phyloP scores from a whole-genome alignment of 2,888 invertebrate genomes.

The Epistrophe grossulariae region DNA sequence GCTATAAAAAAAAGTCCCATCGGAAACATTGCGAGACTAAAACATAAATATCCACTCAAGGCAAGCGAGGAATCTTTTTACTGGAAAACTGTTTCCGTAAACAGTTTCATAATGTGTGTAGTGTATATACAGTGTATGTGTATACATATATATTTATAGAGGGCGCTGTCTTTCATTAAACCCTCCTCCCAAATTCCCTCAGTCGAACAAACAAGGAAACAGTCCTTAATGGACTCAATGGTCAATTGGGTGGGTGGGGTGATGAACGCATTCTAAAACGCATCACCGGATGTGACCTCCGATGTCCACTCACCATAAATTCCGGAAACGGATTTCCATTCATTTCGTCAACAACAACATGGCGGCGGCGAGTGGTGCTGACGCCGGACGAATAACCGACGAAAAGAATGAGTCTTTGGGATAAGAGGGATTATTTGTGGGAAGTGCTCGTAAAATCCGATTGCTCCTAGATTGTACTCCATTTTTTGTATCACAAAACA shows the following conservation, averaged over 20 bases:
- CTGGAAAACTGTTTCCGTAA: constrained; percentile 48
- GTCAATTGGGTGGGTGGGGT: constrained; percentile 18
- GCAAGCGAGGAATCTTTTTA: constrained; percentile 19
- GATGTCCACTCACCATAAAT: constrained; percentile 74
- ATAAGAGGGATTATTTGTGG: constrained; percentile 32
- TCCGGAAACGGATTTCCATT: constrained; percentile 75
- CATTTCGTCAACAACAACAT: constrained; percentile 73
- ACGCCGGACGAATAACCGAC: background rate
- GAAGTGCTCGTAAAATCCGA: constrained; percentile 68
- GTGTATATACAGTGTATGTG: too few relatives aligned
- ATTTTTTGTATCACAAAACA: constrained; percentile 38
- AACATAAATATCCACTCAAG: constrained; percentile 73
- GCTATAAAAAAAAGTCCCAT: constrained; percentile 39
- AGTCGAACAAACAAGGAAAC: background rate
- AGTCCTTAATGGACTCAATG: constrained; percentile 62
- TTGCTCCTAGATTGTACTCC: constrained; percentile 67
- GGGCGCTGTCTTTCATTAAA: constrained; percentile 25
- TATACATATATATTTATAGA: constrained; percentile 32
- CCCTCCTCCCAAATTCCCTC: background rate
- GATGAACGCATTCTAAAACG: constrained; percentile 70
- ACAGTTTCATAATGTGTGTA: constrained; percentile 50
- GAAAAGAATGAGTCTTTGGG: background rate
- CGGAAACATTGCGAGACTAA: constrained; percentile 43
- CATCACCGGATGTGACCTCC: constrained; percentile 74
- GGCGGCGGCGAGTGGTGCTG: background rate